Conservation (phyloP, 2,113 vertebrate genomes). For the Anhinga rufa region DNA sequence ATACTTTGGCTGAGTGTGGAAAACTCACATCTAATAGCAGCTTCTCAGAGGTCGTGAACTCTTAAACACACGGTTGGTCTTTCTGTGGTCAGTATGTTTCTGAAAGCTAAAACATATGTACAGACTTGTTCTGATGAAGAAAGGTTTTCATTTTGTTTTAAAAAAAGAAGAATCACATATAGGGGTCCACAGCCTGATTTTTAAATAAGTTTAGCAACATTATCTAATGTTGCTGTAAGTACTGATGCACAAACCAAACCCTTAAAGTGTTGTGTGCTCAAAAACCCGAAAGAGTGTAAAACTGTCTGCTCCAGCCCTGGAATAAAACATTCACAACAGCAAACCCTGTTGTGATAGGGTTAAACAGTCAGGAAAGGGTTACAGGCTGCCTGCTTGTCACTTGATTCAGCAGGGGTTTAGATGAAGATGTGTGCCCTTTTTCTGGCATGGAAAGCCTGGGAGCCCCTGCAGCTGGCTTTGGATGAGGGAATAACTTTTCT, state of each 20-base stretch:
- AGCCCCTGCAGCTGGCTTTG: slow-evolving; percentile 51
- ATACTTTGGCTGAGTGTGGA: not conserved
- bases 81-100: not conserved
- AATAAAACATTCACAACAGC: not conserved
- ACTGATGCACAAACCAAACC: not conserved
- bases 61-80: not conserved
- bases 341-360: not conserved
- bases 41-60: not conserved
- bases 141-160: not conserved
- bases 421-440: slow-evolving; percentile 56
- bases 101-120: not conserved
- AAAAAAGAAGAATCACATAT: not conserved
- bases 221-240: not conserved
- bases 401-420: slow-evolving; percentile 27
- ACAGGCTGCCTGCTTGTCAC: slow-evolving; percentile 25
- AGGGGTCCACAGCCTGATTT: not conserved
- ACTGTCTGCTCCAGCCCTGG: not conserved
- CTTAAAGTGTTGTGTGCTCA: not conserved
- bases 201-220: not conserved
- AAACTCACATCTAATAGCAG: not conserved
- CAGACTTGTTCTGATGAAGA: not conserved
- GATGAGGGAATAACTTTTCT: slow-evolving; percentile 40
- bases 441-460: slow-evolving; percentile 32
- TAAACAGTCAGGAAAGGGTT: slow-evolving; percentile 41
- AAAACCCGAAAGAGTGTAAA: not conserved